A percentile compares a stretch with the other conserved stretches of the same genome.
Evolutionary conservation across 1,140 invertebrate species (phyloP).

Genomic region (Solenopsis invicta): DNA sequence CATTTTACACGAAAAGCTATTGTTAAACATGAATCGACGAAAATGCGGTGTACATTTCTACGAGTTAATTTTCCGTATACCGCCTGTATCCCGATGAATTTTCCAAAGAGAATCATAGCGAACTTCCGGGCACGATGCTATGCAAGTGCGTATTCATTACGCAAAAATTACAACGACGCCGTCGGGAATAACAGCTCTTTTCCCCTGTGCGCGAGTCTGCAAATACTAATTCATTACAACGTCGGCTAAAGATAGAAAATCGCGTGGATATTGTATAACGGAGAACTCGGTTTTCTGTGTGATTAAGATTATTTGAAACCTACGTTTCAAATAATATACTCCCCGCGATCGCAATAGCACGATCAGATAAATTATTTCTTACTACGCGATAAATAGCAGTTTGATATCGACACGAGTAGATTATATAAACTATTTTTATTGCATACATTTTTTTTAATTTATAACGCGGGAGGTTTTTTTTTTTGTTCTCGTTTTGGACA

Average conservation of each 20-base stretch:
- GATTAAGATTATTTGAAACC: constrained; percentile 53
- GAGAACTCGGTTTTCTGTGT: constrained; percentile 12
- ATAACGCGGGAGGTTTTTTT: neutral
- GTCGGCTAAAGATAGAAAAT: constrained; percentile 59
- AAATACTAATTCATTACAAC: constrained; percentile 54
- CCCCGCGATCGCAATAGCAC: neutral
- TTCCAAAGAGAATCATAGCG: constrained; percentile 61
- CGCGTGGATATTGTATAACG: constrained; percentile 54
- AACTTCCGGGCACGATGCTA: constrained; percentile 61
- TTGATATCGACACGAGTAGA: constrained; percentile 13
- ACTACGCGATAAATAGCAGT: constrained; percentile 24
- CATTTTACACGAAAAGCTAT: constrained; percentile 40
- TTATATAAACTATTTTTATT: constrained; percentile 31
- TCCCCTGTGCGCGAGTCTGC: constrained; percentile 40
- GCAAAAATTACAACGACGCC: constrained; percentile 63
- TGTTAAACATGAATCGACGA: constrained; percentile 59
- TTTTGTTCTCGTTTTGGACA: constrained; percentile 17
- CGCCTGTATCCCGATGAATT: constrained; percentile 57
- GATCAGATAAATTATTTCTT: constrained; percentile 17
- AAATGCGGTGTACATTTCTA: constrained; percentile 53
- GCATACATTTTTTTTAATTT: neutral
- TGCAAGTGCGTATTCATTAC: constrained; percentile 65
- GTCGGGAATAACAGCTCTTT: constrained; percentile 65
- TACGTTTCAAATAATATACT: neutral
- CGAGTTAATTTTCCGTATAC: constrained; percentile 54